phyloP scores from a whole-genome alignment of 2,888 invertebrate genomes.

The Diaperis boleti region DNA sequence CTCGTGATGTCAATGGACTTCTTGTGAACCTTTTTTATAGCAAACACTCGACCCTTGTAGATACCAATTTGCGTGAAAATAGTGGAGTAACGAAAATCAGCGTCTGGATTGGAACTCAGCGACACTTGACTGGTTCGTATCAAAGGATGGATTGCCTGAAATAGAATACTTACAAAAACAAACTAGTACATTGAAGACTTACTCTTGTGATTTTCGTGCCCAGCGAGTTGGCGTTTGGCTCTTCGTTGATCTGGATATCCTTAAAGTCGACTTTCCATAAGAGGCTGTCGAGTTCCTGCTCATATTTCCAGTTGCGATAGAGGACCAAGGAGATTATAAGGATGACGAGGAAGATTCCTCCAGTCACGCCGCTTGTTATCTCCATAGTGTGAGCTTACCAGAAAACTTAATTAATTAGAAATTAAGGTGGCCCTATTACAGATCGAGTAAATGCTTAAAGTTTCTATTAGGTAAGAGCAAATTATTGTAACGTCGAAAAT shows the following conservation, averaged over 20 bases:
- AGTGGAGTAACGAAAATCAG: conserved; percentile 90
- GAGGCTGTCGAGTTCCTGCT: conserved; percentile 91
- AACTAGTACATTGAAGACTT: conserved; percentile 27
- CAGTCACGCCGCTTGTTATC: conserved; percentile 84
- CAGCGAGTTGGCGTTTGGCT: conserved; percentile 64
- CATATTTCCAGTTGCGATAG: conserved; percentile 93
- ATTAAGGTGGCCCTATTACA: conserved; percentile 1
- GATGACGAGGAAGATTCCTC: conserved; percentile 79
- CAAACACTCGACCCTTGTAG: conserved; percentile 88
- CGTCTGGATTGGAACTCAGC: conserved; percentile 90
- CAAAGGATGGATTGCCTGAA: conserved; percentile 71
- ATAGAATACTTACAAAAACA: conserved; percentile 28
- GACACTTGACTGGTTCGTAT: conserved; percentile 91
- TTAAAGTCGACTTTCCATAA: conserved; percentile 95
- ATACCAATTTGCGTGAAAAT: conserved; percentile 92
- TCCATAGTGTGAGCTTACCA: conserved; percentile 80
- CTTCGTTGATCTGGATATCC: conserved; percentile 83
- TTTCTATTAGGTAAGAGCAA: neutral
- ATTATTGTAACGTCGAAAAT: no score
- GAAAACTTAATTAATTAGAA: conserved; percentile 40
- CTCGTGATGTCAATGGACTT: conserved; percentile 90
- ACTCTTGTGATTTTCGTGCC: conserved; percentile 64
- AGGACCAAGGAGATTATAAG: conserved; percentile 80
- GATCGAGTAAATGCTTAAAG: neutral
- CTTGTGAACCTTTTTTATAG: conserved; percentile 87